phyloP scores from a whole-genome alignment of 2,797 vertebrate species.

The Enteromius fasciolatus region DNA sequence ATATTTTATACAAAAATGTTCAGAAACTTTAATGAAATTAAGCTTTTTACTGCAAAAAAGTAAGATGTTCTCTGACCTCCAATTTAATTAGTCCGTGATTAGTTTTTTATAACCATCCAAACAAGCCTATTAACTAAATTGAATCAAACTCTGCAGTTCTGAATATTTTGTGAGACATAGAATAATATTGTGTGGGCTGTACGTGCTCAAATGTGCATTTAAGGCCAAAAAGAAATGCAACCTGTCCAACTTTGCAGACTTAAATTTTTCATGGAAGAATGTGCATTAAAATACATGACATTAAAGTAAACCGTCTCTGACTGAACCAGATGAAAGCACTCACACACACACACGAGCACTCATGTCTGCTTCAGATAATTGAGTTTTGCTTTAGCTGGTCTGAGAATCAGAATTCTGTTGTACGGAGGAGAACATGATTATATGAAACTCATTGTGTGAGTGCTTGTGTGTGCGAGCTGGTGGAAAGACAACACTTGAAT shows the following conservation, averaged over 20 bases:
- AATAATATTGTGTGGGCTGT: background rate
- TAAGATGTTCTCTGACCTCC: background rate
- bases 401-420: constrained; percentile 27
- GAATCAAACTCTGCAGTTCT: background rate
- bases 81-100: too few species aligned
- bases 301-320: constrained; percentile 15
- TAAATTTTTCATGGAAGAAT: constrained; percentile 2
- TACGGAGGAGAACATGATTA: background rate
- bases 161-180: background rate
- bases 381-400: constrained; percentile 2
- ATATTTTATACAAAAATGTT: background rate
- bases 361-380: constrained; percentile 7
- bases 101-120: background rate
- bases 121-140: background rate
- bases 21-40: background rate
- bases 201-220: background rate
- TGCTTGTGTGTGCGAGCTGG: constrained; percentile 7
- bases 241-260: constrained; percentile 2
- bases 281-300: constrained; percentile 4
- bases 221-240: background rate
- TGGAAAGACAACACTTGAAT: constrained; percentile 18
- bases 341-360: background rate
- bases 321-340: background rate
- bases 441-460: constrained; percentile 5
- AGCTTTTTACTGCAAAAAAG: background rate